phyloP scores from a whole-genome alignment of 2,113 vertebrate species.

The Hippocampus comes region DNA sequence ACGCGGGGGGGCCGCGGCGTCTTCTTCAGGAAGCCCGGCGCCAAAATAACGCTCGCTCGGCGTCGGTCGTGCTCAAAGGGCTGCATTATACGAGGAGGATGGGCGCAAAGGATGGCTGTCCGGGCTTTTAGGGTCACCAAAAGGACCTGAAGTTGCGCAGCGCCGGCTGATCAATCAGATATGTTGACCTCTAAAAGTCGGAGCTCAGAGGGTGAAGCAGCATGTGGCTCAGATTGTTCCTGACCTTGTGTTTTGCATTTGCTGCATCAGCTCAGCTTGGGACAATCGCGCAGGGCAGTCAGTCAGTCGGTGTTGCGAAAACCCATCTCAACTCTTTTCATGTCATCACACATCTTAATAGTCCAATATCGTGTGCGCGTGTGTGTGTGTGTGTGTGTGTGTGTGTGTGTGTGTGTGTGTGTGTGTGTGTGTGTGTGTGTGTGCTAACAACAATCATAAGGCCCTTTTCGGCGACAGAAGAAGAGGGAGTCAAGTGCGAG shows the following conservation, averaged over 20 bases:
- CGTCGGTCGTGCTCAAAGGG: slow-evolving; percentile 38
- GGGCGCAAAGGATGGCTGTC: slow-evolving; percentile 5
- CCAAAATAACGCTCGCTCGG: slow-evolving; percentile 60
- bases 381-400: not conserved
- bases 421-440: not conserved
- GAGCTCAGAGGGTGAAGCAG: not conserved
- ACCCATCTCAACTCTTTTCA: not conserved
- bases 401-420: not conserved
- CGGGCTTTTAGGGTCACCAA: slow-evolving; percentile 18
- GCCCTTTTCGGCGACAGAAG: slow-evolving; percentile 30
- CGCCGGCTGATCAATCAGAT: no score
- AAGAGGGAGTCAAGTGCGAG: slow-evolving; percentile 55
- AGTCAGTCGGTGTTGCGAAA: slow-evolving; percentile 45
- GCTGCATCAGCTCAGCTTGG: not conserved
- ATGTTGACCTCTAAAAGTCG: not conserved
- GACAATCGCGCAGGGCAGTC: slow-evolving; percentile 30
- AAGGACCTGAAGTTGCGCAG: not conserved
- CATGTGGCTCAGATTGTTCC: not conserved
- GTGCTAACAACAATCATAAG: not conserved
- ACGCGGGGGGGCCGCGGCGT: slow-evolving; percentile 36
- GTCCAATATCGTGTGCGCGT: not conserved
- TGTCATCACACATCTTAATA: slow-evolving; percentile 10
- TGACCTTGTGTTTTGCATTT: not conserved
- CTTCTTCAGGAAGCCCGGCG: slow-evolving; percentile 47
- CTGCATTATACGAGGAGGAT: no score